Evolutionary conservation across 2,797 vertebrate species (phyloP).

Genomic region (Mus minutoides): DNA sequence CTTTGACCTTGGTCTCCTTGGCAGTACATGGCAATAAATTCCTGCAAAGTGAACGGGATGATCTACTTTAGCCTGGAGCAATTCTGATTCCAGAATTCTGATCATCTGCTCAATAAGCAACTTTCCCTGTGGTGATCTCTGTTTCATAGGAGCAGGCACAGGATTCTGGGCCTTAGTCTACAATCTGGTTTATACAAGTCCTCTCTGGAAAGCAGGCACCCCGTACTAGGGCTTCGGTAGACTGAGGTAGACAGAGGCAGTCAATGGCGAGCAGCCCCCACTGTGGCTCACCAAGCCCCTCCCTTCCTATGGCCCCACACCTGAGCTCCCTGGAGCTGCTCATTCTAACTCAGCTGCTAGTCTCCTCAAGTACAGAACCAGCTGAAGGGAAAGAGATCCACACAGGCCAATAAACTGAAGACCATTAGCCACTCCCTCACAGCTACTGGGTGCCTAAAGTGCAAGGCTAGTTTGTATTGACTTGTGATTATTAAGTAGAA

Average conservation of each 20-base stretch:
- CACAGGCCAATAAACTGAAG: background rate
- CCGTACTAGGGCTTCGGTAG: background rate
- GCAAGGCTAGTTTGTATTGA: background rate
- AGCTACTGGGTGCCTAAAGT: background rate
- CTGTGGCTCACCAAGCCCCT: too few relatives aligned
- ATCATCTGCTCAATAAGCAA: background rate
- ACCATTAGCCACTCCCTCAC: background rate
- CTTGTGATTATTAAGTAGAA: background rate
- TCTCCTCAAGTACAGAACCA: background rate
- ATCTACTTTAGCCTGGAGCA: background rate
- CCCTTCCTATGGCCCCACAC: background rate
- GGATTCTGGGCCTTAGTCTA: background rate
- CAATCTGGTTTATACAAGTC: background rate
- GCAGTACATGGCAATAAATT: background rate
- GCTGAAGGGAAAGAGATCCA: background rate
- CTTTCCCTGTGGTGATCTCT: background rate
- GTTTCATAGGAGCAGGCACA: background rate
- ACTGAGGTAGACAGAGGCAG: background rate
- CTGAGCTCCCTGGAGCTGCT: background rate
- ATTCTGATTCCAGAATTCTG: background rate
- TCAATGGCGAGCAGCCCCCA: background rate
- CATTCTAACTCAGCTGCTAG: background rate
- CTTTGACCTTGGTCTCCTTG: background rate
- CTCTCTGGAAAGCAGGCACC: background rate
- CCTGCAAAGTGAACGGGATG: background rate